Percentiles rank a stretch among this genome's conserved stretches.
phyloP scores from a whole-genome alignment of 2,113 vertebrate species.

The Taxidea taxus region DNA sequence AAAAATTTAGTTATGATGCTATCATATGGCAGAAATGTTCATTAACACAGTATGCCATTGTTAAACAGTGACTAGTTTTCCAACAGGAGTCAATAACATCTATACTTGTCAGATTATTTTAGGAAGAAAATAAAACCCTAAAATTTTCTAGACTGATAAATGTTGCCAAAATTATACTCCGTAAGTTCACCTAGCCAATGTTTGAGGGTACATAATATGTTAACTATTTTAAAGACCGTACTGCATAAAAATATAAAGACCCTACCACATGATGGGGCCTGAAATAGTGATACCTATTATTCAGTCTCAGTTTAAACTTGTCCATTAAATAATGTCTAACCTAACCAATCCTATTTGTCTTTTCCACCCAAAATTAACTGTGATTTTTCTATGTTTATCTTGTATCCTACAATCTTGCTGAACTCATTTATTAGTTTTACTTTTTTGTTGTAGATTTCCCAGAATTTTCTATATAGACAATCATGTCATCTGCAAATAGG shows the following conservation, averaged over 20 bases:
- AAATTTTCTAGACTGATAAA: neutral
- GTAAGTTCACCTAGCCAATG: neutral
- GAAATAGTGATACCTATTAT: neutral
- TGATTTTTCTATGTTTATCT: neutral
- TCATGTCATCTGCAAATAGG: neutral
- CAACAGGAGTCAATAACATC: neutral
- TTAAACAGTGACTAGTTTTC: neutral
- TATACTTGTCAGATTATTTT: neutral
- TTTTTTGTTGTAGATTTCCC: neutral
- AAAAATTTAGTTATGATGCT: neutral
- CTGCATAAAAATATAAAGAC: neutral
- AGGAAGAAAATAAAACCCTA: neutral
- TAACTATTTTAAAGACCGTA: constrained; percentile 16
- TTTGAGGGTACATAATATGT: neutral
- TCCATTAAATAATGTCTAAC: neutral
- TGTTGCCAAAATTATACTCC: neutral
- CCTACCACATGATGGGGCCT: neutral
- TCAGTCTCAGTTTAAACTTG: neutral
- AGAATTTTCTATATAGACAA: neutral
- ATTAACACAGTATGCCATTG: neutral
- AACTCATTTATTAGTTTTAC: neutral
- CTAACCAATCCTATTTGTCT: neutral
- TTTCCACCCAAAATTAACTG: neutral
- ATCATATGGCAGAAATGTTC: neutral
- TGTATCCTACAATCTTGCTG: neutral